Evolutionary conservation across 2,797 vertebrate genomes (phyloP).

Genomic region (Gambusia yucatana): DNA sequence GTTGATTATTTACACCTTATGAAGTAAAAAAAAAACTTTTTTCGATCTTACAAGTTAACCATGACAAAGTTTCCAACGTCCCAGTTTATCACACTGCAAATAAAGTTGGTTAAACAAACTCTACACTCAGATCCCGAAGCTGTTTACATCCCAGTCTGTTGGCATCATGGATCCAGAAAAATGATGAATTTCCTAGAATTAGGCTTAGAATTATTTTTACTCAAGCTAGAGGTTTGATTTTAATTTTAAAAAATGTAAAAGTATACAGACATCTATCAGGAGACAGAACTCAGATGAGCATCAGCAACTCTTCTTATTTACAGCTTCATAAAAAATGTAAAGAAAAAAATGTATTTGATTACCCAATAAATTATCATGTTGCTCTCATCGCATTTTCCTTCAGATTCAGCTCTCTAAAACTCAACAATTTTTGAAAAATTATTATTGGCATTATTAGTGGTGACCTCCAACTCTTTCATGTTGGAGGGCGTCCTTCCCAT

Average conservation of each 20-base stretch:
- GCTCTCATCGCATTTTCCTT: too few species aligned
- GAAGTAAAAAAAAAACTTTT: not conserved
- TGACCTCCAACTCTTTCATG: not conserved
- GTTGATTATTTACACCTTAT: not conserved
- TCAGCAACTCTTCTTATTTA: not conserved
- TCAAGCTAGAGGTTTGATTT: not conserved
- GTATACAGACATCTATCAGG: not conserved
- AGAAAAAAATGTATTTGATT: too few species aligned
- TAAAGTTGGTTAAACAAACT: not conserved
- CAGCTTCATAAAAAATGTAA: not conserved
- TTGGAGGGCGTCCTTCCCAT: not conserved
- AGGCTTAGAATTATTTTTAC: not conserved
- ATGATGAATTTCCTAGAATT: not conserved
- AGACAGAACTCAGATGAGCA: not conserved
- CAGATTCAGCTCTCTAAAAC: too few species aligned
- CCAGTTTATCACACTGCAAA: not conserved
- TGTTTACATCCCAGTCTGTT: not conserved
- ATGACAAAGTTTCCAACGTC: not conserved
- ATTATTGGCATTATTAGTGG: not conserved
- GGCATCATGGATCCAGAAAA: not conserved
- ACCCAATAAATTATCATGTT: too few species aligned
- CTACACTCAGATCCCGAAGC: too few species aligned
- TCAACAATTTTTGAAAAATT: not conserved
- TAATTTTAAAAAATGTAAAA: not conserved
- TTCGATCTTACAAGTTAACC: not conserved